Conservation (phyloP, 2,113 vertebrate genomes). For the Ramphastos sulfuratus region DNA sequence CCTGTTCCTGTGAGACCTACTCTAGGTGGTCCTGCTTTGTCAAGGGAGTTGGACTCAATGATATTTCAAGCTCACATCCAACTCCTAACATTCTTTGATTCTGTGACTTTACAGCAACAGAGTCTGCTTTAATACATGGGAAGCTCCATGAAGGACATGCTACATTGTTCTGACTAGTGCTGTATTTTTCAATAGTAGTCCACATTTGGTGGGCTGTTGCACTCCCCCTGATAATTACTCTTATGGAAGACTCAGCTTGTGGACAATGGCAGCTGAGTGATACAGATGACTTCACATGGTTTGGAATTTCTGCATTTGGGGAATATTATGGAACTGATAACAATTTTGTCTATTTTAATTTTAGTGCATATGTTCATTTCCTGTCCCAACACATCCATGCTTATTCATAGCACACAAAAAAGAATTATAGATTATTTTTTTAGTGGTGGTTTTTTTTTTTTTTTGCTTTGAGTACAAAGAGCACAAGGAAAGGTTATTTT, state of each 20-base stretch:
- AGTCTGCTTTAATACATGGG: not conserved
- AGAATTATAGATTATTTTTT: not conserved
- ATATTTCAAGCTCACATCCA: too few relatives aligned
- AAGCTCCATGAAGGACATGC: not conserved
- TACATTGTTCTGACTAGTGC: fast-evolving
- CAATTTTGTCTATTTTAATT: conserved; percentile 68
- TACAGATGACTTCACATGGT: conserved; percentile 63
- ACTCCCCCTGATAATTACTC: not conserved
- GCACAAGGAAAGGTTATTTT: not conserved
- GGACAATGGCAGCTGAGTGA: conserved; percentile 49
- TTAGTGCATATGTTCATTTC: conserved; percentile 59
- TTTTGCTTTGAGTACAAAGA: not conserved
- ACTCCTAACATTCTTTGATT: too few relatives aligned
- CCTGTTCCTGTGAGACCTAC: too few relatives aligned
- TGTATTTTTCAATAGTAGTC: not conserved
- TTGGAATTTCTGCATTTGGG: conserved; percentile 73
- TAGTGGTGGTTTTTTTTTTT: not conserved
- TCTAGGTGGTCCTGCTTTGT: too few relatives aligned
- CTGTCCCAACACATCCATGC: conserved; percentile 9
- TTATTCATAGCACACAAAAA: conserved; percentile 36
- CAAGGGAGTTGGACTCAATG: too few relatives aligned
- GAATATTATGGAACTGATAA: conserved; percentile 61
- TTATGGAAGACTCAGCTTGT: not conserved
- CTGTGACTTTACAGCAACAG: not conserved
- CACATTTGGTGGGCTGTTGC: not conserved